Percentiles rank a stretch among this genome's conserved stretches.
These are phyloP conservation scores for Microplitis deprimator DNA, from an alignment of 2,888 invertebrate species.

Conservation along the genomic window DNA sequence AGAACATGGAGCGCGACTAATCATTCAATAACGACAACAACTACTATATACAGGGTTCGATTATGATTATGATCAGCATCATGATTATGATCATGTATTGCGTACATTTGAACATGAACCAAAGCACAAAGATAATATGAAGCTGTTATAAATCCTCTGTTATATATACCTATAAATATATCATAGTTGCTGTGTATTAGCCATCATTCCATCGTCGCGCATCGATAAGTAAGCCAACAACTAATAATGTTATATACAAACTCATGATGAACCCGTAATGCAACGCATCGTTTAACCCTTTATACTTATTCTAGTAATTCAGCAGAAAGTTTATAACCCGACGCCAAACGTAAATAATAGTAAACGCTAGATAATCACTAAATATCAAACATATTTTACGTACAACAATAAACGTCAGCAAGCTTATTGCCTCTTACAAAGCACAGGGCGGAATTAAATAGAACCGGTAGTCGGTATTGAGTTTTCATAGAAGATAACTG, in stretches of 20 bases:
- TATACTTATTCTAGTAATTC: neutral
- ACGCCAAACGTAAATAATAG: neutral
- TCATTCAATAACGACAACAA: conserved; percentile 44
- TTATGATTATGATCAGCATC: conserved; percentile 2
- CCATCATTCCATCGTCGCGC: conserved; percentile 15
- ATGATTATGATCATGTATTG: conserved; percentile 34
- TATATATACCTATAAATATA: conserved; percentile 2
- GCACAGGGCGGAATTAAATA: neutral
- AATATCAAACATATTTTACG: conserved; percentile 14
- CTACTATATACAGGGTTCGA: neutral
- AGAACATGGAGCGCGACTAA: conserved; percentile 51
- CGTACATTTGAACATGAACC: conserved; percentile 50
- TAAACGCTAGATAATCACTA: conserved; percentile 4
- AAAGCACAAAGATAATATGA: neutral
- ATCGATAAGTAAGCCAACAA: conserved; percentile 40
- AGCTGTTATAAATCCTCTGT: conserved; percentile 20
- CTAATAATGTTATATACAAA: conserved; percentile 13
- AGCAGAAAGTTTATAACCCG: neutral
- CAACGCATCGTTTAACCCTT: conserved; percentile 22
- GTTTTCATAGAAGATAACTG: too few relatives aligned
- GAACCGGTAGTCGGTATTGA: neutral
- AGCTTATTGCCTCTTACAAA: neutral
- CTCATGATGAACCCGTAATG: conserved; percentile 10
- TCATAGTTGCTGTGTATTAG: neutral
- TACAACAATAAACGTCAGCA: neutral